Evolutionary conservation across 2,888 invertebrate species (phyloP).

Genomic region (Blastobasis lacticolella): DNA sequence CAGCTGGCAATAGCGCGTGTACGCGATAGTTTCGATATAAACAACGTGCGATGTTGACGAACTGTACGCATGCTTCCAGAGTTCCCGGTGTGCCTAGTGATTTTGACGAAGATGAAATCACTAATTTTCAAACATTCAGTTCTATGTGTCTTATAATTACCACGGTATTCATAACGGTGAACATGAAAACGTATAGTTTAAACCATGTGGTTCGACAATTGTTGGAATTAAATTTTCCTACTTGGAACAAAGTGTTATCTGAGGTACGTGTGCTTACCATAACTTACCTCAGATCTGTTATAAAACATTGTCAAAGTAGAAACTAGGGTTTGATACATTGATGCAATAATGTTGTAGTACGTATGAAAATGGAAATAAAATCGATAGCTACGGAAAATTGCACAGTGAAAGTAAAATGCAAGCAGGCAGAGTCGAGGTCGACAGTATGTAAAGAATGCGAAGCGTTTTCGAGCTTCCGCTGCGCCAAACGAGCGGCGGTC

Average conservation of each 20-base stretch:
- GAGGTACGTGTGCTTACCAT: too few relatives aligned
- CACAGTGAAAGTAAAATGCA: constrained; percentile 35
- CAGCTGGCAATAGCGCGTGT: constrained; percentile 9
- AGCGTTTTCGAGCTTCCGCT: constrained; percentile 30
- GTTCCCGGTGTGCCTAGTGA: constrained; percentile 2
- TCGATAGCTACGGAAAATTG: constrained; percentile 14
- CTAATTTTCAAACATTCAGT: constrained; percentile 14
- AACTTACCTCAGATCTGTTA: too few relatives aligned
- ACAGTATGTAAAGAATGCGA: constrained; percentile 27
- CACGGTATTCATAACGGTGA: constrained; percentile 16
- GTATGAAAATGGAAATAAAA: constrained; percentile 4
- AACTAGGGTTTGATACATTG: too few relatives aligned
- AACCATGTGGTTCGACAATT: constrained; percentile 29
- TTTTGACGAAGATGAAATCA: too few relatives aligned
- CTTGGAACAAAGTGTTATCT: background rate
- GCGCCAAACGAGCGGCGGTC: constrained; percentile 18
- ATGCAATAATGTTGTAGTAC: background rate
- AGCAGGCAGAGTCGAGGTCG: constrained; percentile 7
- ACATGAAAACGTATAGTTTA: constrained; percentile 31
- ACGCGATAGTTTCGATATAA: background rate
- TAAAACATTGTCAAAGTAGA: too few relatives aligned
- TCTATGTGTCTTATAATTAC: constrained; percentile 30
- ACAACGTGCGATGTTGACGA: constrained; percentile 21
- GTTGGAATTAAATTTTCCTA: constrained; percentile 34
- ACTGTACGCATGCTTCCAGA: constrained; percentile 16